A percentile compares a stretch with the other conserved stretches of the same genome.
Evolutionary conservation across 2,888 invertebrate genomes (phyloP).

Genomic region (Bugulina stolonifera): DNA sequence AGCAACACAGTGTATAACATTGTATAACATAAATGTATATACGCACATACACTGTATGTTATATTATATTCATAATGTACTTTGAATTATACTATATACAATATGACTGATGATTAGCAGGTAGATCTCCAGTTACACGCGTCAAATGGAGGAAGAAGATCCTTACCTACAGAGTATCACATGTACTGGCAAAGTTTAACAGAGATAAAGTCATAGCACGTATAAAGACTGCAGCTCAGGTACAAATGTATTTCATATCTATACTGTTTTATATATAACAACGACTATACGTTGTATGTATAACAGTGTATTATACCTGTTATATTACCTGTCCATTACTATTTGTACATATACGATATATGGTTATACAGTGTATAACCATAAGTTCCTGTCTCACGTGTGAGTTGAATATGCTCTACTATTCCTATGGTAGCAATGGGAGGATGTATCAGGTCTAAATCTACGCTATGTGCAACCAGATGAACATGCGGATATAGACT

Average conservation of each 20-base stretch:
- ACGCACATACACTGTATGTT: too few relatives aligned
- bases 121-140: background rate
- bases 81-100: too few relatives aligned
- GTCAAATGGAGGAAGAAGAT: background rate
- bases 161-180: background rate
- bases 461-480: background rate
- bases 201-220: background rate
- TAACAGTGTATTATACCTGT: background rate
- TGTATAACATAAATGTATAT: too few relatives aligned
- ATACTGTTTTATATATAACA: too few relatives aligned
- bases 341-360: background rate
- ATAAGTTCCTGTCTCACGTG: too few relatives aligned
- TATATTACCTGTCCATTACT: background rate
- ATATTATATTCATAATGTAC: too few relatives aligned
- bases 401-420: too few relatives aligned
- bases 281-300: background rate
- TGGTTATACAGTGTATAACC: background rate
- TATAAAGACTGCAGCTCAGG: background rate
- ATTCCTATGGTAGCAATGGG: constrained; percentile 8
- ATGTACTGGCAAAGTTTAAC: background rate
- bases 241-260: too few relatives aligned
- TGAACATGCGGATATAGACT: background rate
- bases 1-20: too few relatives aligned
- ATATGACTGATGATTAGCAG: too few relatives aligned
- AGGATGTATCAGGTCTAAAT: background rate